Conservation (phyloP, 2,113 vertebrate species). For the Garra rufa region DNA sequence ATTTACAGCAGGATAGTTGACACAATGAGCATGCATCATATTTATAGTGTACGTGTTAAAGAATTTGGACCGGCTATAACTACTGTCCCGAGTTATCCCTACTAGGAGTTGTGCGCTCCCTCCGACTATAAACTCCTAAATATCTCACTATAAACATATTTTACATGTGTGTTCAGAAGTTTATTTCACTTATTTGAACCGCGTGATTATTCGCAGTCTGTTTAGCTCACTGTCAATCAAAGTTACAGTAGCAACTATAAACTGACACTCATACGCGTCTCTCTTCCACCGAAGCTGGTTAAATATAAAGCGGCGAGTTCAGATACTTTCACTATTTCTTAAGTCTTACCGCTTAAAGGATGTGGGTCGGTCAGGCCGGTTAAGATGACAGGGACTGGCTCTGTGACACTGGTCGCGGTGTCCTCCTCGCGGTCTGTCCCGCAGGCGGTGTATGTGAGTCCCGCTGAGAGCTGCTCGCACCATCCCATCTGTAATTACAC, state of each 20-base stretch:
- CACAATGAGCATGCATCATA: not conserved
- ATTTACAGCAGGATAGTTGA: not conserved
- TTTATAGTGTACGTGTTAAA: not conserved
- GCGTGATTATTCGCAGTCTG: not conserved
- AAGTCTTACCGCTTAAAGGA: conserved; percentile 19
- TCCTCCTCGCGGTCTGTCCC: conserved; percentile 47
- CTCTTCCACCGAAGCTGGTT: not conserved
- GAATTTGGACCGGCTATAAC: not conserved
- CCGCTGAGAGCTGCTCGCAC: conserved; percentile 55
- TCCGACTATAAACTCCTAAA: not conserved
- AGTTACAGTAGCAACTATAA: not conserved
- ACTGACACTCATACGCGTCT: not conserved
- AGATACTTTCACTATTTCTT: not conserved
- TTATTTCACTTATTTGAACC: not conserved
- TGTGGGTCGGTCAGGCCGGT: conserved; percentile 29
- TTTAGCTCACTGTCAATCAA: not conserved
- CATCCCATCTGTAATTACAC: conserved; percentile 51
- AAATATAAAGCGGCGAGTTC: not conserved
- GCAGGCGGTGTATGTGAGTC: conserved; percentile 41
- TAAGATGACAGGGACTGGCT: conserved; percentile 9
- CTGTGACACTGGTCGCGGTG: conserved; percentile 1
- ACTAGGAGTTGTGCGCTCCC: no score
- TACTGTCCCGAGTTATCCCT: not conserved
- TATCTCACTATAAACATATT: not conserved
- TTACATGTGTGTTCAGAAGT: not conserved